Evolutionary conservation across 2,113 vertebrate species (phyloP), one percentile per base, ranked within the genome.

Genomic region (Cyanoramphus novaezelandiae): DNA sequence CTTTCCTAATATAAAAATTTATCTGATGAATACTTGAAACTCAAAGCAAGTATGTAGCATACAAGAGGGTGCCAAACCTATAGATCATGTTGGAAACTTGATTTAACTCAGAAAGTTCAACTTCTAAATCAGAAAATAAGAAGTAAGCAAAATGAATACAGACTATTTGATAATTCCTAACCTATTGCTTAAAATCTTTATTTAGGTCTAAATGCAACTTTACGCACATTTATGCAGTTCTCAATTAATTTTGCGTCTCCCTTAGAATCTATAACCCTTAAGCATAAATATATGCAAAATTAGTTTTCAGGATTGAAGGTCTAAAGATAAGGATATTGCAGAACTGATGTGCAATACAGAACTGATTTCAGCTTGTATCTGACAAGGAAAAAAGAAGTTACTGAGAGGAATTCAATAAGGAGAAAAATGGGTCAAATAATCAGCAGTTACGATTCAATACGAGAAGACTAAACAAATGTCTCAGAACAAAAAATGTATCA

Each of bases 361-460:
- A 64, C 44, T 59, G 14, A 68, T 67, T 82, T 43, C 63, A 86
- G 50, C 46, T 72, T n/a, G 37, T 94, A 83, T 24, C 10, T 21
- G 33, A 68, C 27, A 70, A 60, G 11, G 5, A 86, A 60, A 71
- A 79, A 47, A 92, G 72, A 68, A 91, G 94, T 82, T 13, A 53
- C 17, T 82, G 49, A 94, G 96, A 95, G 59, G 35, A 64, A 93
- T 90, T 85, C 49, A 46, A 77, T 83, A 81, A 74, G 15, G 46
- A 88, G 60, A 88, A 93, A 95, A 93, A 96, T 37, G 52, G 72
- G 49, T 69, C 89, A 75, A 92, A 87, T 67, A 92, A 95, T 96
- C 65, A 53, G 75, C 74, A 63, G 35, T 44, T 35, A 16, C 10
- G 37, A 96, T 92, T 92, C 84, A 94, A 64, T 92, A 93, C 79